These are phyloP conservation scores for Perodicticus potto DNA, from an alignment of 2,797 vertebrate genomes.

Conservation along the genomic window DNA sequence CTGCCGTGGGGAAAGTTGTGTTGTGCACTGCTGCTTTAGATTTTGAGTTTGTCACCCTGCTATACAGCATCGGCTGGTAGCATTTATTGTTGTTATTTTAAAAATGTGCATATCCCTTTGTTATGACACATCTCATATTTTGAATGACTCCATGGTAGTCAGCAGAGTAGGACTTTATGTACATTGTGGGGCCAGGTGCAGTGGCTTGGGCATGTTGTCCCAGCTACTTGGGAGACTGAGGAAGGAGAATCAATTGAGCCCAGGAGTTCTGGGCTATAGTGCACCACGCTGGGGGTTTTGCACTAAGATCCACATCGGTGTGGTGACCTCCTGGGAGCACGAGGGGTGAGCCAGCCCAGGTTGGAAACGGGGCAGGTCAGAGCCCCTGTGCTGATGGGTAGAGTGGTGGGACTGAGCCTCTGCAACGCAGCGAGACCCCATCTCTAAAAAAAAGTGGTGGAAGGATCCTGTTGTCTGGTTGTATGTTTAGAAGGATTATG, in stretches of 20 bases:
- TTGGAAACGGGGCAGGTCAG: not conserved
- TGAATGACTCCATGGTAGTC: not conserved
- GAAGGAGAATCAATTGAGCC: not conserved
- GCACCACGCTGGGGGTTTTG: not conserved
- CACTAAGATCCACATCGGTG: not conserved
- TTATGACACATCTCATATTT: not conserved
- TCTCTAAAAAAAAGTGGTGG: not conserved
- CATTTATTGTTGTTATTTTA: constrained; percentile 7
- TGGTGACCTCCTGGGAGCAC: not conserved
- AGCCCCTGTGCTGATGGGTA: not conserved
- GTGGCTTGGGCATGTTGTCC: not conserved
- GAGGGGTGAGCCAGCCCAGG: not conserved
- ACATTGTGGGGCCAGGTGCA: not conserved
- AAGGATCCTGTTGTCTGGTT: not conserved
- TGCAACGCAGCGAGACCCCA: not conserved
- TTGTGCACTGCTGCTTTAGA: not conserved
- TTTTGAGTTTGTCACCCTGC: not conserved
- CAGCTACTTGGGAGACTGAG: not conserved
- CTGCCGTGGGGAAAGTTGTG: not conserved
- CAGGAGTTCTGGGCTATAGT: not conserved
- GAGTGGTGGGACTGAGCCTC: not conserved
- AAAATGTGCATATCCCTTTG: not conserved
- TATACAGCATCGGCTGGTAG: not conserved
- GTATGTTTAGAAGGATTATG: not conserved
- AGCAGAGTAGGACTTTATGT: not conserved